Conservation (phyloP, 2,888 invertebrate genomes). For the Drosophila falleni region DNA sequence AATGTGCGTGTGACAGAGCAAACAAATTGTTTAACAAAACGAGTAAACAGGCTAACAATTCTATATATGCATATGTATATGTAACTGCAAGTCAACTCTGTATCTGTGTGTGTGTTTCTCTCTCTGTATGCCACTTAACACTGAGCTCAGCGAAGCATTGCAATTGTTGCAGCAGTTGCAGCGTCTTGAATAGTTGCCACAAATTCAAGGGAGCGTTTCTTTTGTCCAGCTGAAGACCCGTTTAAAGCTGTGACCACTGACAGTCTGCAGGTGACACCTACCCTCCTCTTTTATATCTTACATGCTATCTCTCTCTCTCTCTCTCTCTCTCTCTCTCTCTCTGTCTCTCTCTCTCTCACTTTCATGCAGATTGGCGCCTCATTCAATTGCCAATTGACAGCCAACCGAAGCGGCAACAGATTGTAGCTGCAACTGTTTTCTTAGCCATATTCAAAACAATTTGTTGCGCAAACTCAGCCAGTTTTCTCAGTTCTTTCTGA, state of each 20-base stretch:
- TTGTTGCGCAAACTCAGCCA: constrained; percentile 53
- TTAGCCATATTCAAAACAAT: constrained; percentile 44
- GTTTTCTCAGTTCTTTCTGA: constrained; percentile 33
- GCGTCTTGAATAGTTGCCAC: constrained; percentile 36
- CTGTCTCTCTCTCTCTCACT: neutral
- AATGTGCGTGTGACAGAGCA: constrained; percentile 77
- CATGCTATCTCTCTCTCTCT: neutral
- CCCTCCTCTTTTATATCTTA: neutral
- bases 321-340: neutral
- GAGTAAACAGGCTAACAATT: constrained; percentile 43
- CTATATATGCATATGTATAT: constrained; percentile 7
- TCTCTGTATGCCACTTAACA: constrained; percentile 10
- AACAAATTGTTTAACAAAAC: constrained; percentile 79
- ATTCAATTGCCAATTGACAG: constrained; percentile 52
- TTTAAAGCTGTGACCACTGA: constrained; percentile 46
- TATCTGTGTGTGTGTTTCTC: constrained; percentile 9
- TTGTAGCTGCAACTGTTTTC: constrained; percentile 46
- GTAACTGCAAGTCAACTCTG: constrained; percentile 4
- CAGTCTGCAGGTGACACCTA: constrained; percentile 49
- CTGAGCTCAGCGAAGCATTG: constrained; percentile 45
- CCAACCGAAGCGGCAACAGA: constrained; percentile 32
- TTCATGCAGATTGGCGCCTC: constrained; percentile 43
- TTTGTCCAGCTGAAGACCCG: constrained; percentile 43
- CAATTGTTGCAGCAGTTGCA: constrained; percentile 30
- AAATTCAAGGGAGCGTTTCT: constrained; percentile 37